Evolutionary conservation across 2,113 vertebrate species (phyloP), one percentile per base, ranked within the genome.

Genomic region (Mus musculus): DNA sequence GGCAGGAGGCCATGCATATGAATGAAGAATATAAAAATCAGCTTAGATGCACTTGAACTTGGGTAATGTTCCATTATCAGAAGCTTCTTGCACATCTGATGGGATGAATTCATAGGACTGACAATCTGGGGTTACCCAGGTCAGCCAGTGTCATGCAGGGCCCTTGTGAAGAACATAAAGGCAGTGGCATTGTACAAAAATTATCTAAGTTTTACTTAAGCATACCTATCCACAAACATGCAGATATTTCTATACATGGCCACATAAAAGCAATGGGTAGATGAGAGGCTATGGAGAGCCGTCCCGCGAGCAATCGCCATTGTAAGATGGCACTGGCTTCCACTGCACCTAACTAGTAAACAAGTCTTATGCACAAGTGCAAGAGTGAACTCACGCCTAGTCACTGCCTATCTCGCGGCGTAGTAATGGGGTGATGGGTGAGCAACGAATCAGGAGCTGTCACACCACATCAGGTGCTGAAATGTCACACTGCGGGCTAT

Each of bases 11-110:
- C 67, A 90, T 94, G 91, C 56, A 90, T 95, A 88, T 91, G 81
- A 94, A 96, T 90, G 88, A 96, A 88, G 52, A 95, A 39, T 90
- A 30, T 78, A 86, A 95, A 72, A 96, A 87, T 93, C 2, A 30
- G 49, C 87, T 86, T 95, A 63, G 67, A 88, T 82, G 67, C 56
- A 76, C 54, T 89, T 91, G 77, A 96, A 91, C 63, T 63, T 87
- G 67, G 8, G 46, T 69, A 92, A 84, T 56, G n/a, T 78, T 91
- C 78, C 63, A 77, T 87, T 93, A 61, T 92, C 72, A 90, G 82
- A 95, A 92, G 81, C 36, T 73, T 84, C 77, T 91, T 75, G 86
- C 92, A 89, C 46, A 95, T 85, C 90, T 73, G 46, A 90, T 72
- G 85, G 65, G 54, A 78, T 13, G 75, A 67, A 63, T 1, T 22